Evolutionary conservation across 2,888 invertebrate species (phyloP).

Genomic region (Pammene aurita): DNA sequence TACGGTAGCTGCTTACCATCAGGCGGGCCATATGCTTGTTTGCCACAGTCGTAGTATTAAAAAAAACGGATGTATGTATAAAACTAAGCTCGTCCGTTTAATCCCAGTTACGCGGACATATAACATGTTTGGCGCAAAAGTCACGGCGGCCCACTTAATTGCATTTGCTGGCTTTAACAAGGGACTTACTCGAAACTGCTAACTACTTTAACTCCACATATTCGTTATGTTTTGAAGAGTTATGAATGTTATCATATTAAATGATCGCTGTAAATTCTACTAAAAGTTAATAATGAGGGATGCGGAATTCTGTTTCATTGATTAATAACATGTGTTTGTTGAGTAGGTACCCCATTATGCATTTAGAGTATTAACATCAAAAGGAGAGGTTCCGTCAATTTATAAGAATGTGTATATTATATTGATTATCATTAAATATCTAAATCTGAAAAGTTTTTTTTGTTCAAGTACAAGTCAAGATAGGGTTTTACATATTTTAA

Average conservation of each 20-base stretch:
- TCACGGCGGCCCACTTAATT: constrained; percentile 23
- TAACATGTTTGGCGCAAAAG: constrained; percentile 12
- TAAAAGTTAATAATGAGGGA: constrained; percentile 1
- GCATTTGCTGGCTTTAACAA: constrained; percentile 31
- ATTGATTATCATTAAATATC: too few species aligned
- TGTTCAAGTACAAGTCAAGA: too few species aligned
- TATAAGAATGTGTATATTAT: too few species aligned
- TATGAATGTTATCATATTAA: constrained; percentile 14
- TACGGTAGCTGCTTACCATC: too few species aligned
- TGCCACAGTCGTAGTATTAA: too few species aligned
- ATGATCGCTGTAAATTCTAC: neutral
- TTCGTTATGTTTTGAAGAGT: constrained; percentile 17
- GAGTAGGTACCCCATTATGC: too few species aligned
- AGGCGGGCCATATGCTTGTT: too few species aligned
- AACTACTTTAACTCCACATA: constrained; percentile 25
- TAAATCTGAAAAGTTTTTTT: too few species aligned
- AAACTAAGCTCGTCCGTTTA: neutral
- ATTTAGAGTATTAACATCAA: too few species aligned
- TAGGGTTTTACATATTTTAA: too few species aligned
- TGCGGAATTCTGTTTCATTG: neutral
- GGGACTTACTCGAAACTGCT: constrained; percentile 22
- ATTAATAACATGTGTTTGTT: neutral
- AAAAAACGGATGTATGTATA: neutral
- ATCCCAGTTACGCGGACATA: neutral
- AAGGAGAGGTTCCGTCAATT: too few species aligned